These are phyloP conservation scores for Danaus melanippus DNA, from an alignment of 1,140 invertebrate genomes.

Conservation along the genomic window DNA sequence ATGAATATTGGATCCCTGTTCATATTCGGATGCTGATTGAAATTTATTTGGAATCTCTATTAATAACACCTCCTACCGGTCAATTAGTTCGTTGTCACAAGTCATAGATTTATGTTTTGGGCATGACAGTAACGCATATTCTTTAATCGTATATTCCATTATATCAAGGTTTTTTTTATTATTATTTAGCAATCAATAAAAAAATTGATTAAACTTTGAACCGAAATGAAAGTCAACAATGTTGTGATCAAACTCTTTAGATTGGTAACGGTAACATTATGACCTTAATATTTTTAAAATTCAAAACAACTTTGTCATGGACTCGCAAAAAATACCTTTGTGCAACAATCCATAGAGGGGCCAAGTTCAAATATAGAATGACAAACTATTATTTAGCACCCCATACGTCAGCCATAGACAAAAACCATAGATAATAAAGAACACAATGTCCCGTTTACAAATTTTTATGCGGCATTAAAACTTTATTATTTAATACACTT, in stretches of 20 bases:
- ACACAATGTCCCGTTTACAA: slow-evolving; percentile 54
- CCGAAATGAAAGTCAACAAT: neutral
- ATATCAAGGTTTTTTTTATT: too few relatives aligned
- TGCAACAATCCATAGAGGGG: slow-evolving; percentile 23
- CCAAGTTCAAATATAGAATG: slow-evolving; percentile 53
- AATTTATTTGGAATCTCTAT: slow-evolving; percentile 30
- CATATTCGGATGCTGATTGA: slow-evolving; percentile 35
- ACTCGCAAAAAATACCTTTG: slow-evolving; percentile 16
- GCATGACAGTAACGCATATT: too few relatives aligned
- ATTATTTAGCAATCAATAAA: too few relatives aligned
- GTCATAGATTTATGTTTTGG: too few relatives aligned
- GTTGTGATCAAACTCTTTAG: neutral
- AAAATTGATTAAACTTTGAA: neutral
- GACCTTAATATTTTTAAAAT: slow-evolving; percentile 18
- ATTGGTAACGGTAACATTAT: slow-evolving; percentile 12
- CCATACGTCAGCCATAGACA: slow-evolving; percentile 50
- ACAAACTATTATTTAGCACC: slow-evolving; percentile 55
- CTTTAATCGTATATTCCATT: too few relatives aligned
- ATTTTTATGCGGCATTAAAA: slow-evolving; percentile 64
- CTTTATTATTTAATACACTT: slow-evolving; percentile 62
- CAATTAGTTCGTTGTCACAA: too few relatives aligned
- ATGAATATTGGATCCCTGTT: slow-evolving; percentile 54
- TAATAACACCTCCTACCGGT: slow-evolving; percentile 15
- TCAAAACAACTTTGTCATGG: slow-evolving; percentile 11
- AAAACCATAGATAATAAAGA: slow-evolving; percentile 28